Evolutionary conservation across 2,113 vertebrate species (phyloP).

Genomic region (Nothobranchius furzeri): DNA sequence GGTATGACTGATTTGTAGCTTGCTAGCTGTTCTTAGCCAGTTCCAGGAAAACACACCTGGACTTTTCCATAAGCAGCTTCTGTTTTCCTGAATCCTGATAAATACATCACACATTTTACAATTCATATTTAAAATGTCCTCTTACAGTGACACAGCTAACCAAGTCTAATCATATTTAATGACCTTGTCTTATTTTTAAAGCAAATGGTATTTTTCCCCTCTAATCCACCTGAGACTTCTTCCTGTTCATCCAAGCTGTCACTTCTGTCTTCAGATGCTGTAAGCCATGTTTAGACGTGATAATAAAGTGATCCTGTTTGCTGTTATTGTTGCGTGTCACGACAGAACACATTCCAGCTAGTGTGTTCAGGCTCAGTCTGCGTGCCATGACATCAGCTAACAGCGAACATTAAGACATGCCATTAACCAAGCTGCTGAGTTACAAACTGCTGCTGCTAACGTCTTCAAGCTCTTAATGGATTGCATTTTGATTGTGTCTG

Average conservation of each 20-base stretch:
- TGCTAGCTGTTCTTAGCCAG: too few species aligned
- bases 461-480: slow-evolving; percentile 84
- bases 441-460: slow-evolving; percentile 74
- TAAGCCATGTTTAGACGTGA: slow-evolving; percentile 43
- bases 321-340: slow-evolving; percentile 59
- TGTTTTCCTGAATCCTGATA: too few species aligned
- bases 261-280: slow-evolving; percentile 34
- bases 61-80: too few species aligned
- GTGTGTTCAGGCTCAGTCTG: slow-evolving; percentile 59
- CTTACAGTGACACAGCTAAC: too few species aligned
- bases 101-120: too few species aligned
- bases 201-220: too few species aligned
- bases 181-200: background rate
- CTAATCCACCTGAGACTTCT: background rate
- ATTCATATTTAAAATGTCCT: too few species aligned
- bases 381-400: slow-evolving; percentile 67
- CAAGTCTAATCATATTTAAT: background rate
- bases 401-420: slow-evolving; percentile 65
- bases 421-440: slow-evolving; percentile 80
- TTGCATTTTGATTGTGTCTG: slow-evolving; percentile 81
- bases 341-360: slow-evolving; percentile 67
- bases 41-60: too few species aligned
- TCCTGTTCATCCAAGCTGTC: slow-evolving; percentile 21
- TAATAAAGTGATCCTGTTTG: slow-evolving; percentile 54
- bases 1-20: too few species aligned